Evolutionary conservation across 2,113 vertebrate genomes (phyloP), one percentile per base, ranked within the genome.

Genomic region (Cyanoderma ruficeps): DNA sequence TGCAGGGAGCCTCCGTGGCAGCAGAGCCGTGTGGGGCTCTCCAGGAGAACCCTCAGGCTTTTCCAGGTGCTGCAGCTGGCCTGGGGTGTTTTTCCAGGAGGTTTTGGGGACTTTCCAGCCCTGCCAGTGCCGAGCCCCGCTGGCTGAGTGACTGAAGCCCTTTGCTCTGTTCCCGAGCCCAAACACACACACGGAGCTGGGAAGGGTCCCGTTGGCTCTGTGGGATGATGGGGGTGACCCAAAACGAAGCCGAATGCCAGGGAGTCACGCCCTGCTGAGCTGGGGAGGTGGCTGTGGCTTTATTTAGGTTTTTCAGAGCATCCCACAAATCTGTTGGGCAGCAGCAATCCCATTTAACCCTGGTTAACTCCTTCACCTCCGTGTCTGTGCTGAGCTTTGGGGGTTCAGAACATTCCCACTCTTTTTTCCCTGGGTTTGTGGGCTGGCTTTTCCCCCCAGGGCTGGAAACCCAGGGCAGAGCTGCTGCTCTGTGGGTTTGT

Each of bases 1-100:
- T 13, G 13, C 57, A 4, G 10, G 70, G 68, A 93, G 49, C 44
- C 60, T 49, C 19, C 0, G 1, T 3, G 80, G 67, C 27, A 44
- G 30, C 65, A 16, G 82, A 37, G 67, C 22, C 0, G 0, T 15
- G 31, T 0, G 6, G n/a, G n/a, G 37, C 4, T 8, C 49, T n/a
- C 4, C 2, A 10, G 64, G 47, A 57, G 67, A 11, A 13, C 19
- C 53, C 7, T 0, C 10, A 28, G 41, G 30, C 37, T 24, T 39
- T 35, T 30, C 70, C 52, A 35, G 67, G 15, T 0, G 8, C 47
- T 41, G 50, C 24, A 18, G 39, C 79, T 33, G 68, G 23, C 0
- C 24, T 12, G 37, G 2, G 5, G 47, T 16, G 39, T 46, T n/a
- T 63, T 47, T 27, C 2, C 3, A 41, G 72, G 22, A 61, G 61